phyloP scores from a whole-genome alignment of 53 echinoderm and acorn worm species.

The Hippasteria phrygiana region DNA sequence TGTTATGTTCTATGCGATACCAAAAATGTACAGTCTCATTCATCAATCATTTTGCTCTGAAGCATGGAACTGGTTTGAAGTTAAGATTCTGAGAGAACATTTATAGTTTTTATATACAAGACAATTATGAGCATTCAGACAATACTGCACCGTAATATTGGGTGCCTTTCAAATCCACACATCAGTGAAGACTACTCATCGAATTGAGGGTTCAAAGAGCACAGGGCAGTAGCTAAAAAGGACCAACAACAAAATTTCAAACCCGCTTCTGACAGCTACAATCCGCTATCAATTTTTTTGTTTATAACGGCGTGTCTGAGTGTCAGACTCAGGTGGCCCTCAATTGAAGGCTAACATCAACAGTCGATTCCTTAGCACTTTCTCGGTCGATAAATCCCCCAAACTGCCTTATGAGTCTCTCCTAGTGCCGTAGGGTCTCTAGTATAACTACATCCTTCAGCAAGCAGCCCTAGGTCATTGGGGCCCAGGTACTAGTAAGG shows the following conservation, averaged over 20 bases:
- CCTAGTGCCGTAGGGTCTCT: background rate
- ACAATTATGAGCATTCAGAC: background rate
- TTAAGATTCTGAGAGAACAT: background rate
- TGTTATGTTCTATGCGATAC: too few relatives aligned
- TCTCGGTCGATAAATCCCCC: slow-evolving; percentile 20
- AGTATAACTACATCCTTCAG: background rate
- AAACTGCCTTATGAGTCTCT: slow-evolving; percentile 11
- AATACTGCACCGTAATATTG: background rate
- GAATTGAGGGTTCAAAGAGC: background rate
- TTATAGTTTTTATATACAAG: background rate
- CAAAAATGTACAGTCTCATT: too few relatives aligned
- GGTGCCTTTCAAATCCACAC: background rate
- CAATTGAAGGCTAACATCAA: background rate
- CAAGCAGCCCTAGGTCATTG: slow-evolving; percentile 9
- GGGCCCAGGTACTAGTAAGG: background rate
- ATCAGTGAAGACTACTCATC: background rate
- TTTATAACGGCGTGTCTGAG: background rate
- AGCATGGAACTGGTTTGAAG: too few relatives aligned
- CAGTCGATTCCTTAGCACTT: slow-evolving; percentile 35
- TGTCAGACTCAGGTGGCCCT: background rate
- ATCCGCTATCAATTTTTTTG: background rate
- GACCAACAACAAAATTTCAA: background rate
- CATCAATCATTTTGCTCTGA: too few relatives aligned
- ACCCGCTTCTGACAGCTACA: background rate
- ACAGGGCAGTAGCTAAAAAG: background rate